Evolutionary conservation across 2,888 invertebrate species (phyloP).

Genomic region (Crocallis elinguaria): DNA sequence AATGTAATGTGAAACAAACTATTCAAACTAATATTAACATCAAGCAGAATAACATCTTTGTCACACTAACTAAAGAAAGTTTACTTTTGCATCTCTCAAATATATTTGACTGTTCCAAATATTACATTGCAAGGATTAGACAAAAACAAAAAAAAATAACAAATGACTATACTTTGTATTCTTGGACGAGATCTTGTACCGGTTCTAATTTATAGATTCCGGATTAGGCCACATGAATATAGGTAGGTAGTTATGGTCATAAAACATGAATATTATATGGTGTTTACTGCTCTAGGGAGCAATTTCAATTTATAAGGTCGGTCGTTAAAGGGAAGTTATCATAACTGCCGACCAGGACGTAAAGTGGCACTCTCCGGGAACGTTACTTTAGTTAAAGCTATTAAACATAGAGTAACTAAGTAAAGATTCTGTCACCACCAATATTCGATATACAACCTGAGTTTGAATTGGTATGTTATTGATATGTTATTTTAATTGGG

Average conservation of each 20-base stretch:
- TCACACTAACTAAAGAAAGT: too few relatives aligned
- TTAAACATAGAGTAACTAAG: conserved; percentile 19
- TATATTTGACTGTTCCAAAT: too few relatives aligned
- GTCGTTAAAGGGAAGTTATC: conserved; percentile 40
- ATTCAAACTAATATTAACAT: too few relatives aligned
- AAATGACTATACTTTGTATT: too few relatives aligned
- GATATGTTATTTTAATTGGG: too few relatives aligned
- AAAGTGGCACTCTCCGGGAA: conserved; percentile 35
- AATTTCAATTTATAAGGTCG: conserved; percentile 38
- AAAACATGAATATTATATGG: conserved; percentile 28
- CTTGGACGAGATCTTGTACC: too few relatives aligned
- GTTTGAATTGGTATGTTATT: not conserved
- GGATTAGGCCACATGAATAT: conserved; percentile 2
- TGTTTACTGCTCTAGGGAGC: conserved; percentile 30
- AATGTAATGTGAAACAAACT: too few relatives aligned
- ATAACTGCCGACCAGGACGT: conserved; percentile 35
- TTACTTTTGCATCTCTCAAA: too few relatives aligned
- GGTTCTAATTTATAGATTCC: conserved; percentile 15
- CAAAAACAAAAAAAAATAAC: too few relatives aligned
- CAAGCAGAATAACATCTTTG: too few relatives aligned
- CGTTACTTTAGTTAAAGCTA: conserved; percentile 33
- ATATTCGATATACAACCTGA: not conserved
- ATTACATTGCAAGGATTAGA: too few relatives aligned
- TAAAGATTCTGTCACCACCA: conserved; percentile 5
- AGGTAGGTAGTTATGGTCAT: conserved; percentile 10